Evolutionary conservation across 2,113 vertebrate species (phyloP).

Genomic region (Hemichromis elongatus): DNA sequence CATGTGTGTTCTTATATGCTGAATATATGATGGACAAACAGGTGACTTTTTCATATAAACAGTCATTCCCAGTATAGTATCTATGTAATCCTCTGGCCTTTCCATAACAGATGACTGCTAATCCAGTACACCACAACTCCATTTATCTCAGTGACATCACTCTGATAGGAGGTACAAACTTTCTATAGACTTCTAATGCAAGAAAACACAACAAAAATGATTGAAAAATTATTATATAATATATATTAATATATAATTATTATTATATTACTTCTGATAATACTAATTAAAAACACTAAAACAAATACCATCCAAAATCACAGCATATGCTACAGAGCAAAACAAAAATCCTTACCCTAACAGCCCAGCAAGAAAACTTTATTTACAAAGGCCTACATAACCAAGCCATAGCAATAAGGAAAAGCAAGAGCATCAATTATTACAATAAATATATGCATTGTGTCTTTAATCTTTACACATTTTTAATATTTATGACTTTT

Average conservation of each 20-base stretch:
- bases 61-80: constrained; percentile 28
- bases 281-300: neutral
- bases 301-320: neutral
- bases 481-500: neutral
- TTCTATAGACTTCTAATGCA: neutral
- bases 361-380: neutral
- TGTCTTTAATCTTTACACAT: neutral
- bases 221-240: no score
- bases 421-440: neutral
- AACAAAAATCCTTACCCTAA: neutral
- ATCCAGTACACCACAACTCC: constrained; percentile 31
- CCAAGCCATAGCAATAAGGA: neutral
- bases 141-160: constrained; percentile 41
- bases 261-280: neutral
- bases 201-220: neutral
- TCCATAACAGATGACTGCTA: constrained; percentile 40
- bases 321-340: neutral
- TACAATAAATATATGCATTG: neutral
- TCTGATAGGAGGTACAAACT: neutral
- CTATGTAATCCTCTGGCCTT: constrained; percentile 35
- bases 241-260: no score
- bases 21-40: neutral
- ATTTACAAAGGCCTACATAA: neutral
- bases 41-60: neutral
- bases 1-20: neutral